These are phyloP conservation scores for Alviniconcha marisindica DNA, from an alignment of 1,140 invertebrate species.

Conservation along the genomic window DNA sequence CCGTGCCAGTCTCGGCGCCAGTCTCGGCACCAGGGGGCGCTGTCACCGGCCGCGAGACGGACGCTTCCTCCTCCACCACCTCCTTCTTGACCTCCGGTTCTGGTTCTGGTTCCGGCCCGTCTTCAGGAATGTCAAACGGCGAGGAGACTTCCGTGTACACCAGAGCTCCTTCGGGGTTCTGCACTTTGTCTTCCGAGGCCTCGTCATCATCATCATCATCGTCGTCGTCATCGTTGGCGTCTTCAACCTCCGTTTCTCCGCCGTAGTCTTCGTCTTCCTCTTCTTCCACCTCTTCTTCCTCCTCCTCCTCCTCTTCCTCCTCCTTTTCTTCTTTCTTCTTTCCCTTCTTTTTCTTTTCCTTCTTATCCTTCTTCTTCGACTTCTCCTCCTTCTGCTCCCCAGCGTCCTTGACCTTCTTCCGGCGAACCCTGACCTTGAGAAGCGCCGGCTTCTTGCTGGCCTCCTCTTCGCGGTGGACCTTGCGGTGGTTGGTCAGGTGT, in stretches of 20 bases:
- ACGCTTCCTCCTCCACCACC: neutral
- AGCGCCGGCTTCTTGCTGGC: neutral
- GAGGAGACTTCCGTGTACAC: neutral
- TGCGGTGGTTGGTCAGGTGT: conserved; percentile 26
- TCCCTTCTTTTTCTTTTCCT: conserved; percentile 12
- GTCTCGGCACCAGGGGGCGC: no score
- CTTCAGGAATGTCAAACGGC: neutral
- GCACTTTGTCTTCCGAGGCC: no score
- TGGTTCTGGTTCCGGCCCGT: neutral
- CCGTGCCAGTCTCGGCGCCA: no score
- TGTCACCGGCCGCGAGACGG: neutral
- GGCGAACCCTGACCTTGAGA: neutral
- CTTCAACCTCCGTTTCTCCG: neutral
- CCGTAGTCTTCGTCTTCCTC: conserved; percentile 2
- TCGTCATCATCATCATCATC: neutral
- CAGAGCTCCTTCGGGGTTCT: neutral
- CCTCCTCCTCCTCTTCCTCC: neutral
- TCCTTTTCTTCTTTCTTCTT: neutral
- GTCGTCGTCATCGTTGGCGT: neutral
- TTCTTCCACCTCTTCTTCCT: conserved; percentile 10
- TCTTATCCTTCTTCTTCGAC: neutral
- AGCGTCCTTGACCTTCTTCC: neutral
- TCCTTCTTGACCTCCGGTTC: neutral
- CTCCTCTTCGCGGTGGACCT: neutral
- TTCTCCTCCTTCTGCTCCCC: neutral